Conservation (phyloP, 2,113 vertebrate genomes). For the Hemichromis elongatus region DNA sequence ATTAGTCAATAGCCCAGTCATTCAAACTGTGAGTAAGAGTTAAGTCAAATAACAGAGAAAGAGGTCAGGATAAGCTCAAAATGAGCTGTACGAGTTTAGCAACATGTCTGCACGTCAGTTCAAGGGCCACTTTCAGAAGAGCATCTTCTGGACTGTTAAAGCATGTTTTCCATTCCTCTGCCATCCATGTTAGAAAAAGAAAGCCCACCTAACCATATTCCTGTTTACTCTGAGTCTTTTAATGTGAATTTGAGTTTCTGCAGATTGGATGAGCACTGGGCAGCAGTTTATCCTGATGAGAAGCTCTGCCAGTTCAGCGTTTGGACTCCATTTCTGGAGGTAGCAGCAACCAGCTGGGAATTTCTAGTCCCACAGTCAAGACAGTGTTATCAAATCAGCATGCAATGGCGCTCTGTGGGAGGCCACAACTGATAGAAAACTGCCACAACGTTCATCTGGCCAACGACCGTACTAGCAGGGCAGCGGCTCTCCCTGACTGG, state of each 20-base stretch:
- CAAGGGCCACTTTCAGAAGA: neutral
- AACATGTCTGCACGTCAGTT: neutral
- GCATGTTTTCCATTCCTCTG: neutral
- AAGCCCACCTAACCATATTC: neutral
- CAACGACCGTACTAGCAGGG: neutral
- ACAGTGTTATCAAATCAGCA: neutral
- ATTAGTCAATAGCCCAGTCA: neutral
- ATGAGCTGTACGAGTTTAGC: neutral
- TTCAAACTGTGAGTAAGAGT: neutral
- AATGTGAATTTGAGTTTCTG: neutral
- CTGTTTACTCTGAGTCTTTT: neutral
- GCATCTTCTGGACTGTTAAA: neutral
- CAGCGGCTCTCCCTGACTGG: neutral
- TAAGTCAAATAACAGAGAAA: neutral
- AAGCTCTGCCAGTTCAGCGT: neutral
- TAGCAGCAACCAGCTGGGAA: neutral
- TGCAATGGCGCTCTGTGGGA: neutral
- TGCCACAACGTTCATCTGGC: neutral
- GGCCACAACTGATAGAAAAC: neutral
- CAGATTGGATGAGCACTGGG: neutral
- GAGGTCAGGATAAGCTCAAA: neutral
- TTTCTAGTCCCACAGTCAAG: neutral
- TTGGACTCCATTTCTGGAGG: neutral
- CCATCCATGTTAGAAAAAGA: neutral
- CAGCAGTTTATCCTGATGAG: neutral